These are phyloP conservation scores for Euplexia lucipara DNA, from an alignment of 2,888 invertebrate genomes.

Conservation along the genomic window DNA sequence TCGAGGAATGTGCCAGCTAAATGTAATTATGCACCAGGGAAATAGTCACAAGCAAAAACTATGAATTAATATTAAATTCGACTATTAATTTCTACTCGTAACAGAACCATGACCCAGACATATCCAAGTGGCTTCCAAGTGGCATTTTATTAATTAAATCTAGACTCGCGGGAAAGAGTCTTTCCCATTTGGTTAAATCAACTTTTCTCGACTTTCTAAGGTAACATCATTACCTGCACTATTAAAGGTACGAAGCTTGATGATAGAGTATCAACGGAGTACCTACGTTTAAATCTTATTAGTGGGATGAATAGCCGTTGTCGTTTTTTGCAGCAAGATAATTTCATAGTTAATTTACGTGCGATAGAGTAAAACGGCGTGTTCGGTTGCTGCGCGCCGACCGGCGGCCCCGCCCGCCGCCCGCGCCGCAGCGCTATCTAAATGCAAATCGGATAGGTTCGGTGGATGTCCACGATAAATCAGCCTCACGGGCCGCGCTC, in stretches of 20 bases:
- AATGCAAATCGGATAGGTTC: slow-evolving; percentile 91
- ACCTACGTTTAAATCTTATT: slow-evolving; percentile 78
- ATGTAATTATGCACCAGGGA: slow-evolving; percentile 32
- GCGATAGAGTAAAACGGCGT: slow-evolving; percentile 81
- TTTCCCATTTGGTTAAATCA: slow-evolving; percentile 41
- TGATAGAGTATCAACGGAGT: slow-evolving; percentile 65
- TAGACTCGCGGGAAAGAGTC: slow-evolving; percentile 29
- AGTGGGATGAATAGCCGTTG: slow-evolving; percentile 72
- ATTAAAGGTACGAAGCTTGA: slow-evolving; percentile 63
- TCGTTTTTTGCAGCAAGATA: slow-evolving; percentile 76
- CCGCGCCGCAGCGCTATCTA: slow-evolving; percentile 83
- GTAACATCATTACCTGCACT: slow-evolving; percentile 52
- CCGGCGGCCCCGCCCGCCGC: slow-evolving; percentile 66
- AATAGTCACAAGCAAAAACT: slow-evolving; percentile 30
- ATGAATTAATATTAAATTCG: slow-evolving; percentile 1
- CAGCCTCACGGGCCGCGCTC: slow-evolving; percentile 80
- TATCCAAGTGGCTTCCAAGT: slow-evolving; percentile 25
- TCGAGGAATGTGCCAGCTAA: slow-evolving; percentile 49
- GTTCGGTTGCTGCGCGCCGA: slow-evolving; percentile 56
- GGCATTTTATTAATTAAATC: slow-evolving; percentile 41
- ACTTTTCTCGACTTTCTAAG: slow-evolving; percentile 66
- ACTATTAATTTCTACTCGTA: slow-evolving; percentile 14
- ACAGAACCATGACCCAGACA: slow-evolving; percentile 27
- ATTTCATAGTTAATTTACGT: slow-evolving; percentile 87
- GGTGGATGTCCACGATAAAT: slow-evolving; percentile 89